Conservation (phyloP, 1,140 invertebrate genomes). For the Hycleus phaleratus region DNA sequence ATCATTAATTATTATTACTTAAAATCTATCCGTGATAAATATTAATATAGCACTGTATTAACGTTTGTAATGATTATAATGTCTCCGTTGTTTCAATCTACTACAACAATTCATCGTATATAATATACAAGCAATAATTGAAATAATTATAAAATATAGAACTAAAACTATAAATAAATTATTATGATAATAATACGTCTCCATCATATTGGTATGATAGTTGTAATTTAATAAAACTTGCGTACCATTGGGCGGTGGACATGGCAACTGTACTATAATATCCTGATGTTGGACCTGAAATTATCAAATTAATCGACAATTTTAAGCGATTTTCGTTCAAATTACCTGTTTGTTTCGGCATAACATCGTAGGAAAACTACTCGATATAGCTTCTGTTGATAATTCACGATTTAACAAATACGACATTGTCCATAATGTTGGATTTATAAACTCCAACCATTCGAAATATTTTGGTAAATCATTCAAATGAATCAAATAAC, state of each 20-base stretch:
- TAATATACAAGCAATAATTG: slow-evolving; percentile 48
- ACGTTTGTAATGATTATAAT: too few relatives aligned
- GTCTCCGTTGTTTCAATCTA: background rate
- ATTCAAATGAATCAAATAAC: slow-evolving; percentile 61
- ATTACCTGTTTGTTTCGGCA: slow-evolving; percentile 62
- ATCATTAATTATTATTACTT: too few relatives aligned
- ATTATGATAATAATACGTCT: slow-evolving; percentile 42
- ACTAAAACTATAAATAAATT: slow-evolving; percentile 49
- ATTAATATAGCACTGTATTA: too few relatives aligned
- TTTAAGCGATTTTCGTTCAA: background rate
- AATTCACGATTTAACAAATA: slow-evolving; percentile 60
- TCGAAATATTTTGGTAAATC: slow-evolving; percentile 60
- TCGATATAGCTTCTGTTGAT: slow-evolving; percentile 51
- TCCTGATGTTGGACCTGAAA: slow-evolving; percentile 66
- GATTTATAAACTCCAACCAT: slow-evolving; percentile 63
- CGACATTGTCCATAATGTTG: slow-evolving; percentile 66
- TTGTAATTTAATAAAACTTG: slow-evolving; percentile 57
- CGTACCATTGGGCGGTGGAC: slow-evolving; percentile 67
- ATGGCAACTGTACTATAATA: slow-evolving; percentile 72
- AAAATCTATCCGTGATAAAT: too few relatives aligned
- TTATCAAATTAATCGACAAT: slow-evolving; percentile 27
- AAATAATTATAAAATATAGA: slow-evolving; percentile 50
- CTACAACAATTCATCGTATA: slow-evolving; percentile 53
- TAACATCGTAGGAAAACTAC: slow-evolving; percentile 45
- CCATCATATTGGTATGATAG: slow-evolving; percentile 39